Evolutionary conservation across 2,113 vertebrate species (phyloP).

Genomic region (Amphilophus citrinellus): DNA sequence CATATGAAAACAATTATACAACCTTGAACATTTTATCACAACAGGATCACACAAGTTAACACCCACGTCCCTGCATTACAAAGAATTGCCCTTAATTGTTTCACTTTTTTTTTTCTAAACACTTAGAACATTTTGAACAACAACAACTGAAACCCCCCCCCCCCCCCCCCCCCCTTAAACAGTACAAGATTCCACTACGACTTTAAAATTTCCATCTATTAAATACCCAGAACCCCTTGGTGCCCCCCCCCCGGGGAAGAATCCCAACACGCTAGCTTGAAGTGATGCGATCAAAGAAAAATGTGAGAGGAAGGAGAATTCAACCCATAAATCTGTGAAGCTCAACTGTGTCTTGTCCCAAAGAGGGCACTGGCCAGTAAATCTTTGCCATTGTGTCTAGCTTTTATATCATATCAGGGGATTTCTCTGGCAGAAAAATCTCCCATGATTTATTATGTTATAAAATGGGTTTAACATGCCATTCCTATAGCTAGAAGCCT

Average conservation of each 20-base stretch:
- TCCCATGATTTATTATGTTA: conserved; percentile 74
- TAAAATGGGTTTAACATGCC: conserved; percentile 71
- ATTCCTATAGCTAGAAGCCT: conserved; percentile 58
- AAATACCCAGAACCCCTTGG: conserved; percentile 56
- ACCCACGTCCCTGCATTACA: conserved; percentile 81
- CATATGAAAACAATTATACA: conserved; percentile 85
- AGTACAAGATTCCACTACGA: conserved; percentile 70
- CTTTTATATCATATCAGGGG: conserved; percentile 71
- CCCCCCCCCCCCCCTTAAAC: conserved; percentile 36
- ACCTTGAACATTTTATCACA: conserved; percentile 83
- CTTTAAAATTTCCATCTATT: conserved; percentile 69
- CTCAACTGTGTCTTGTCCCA: conserved; percentile 67
- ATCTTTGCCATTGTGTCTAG: conserved; percentile 69
- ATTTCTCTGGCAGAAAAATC: conserved; percentile 74
- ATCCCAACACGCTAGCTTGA: conserved; percentile 53
- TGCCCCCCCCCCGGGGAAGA: conserved; percentile 35
- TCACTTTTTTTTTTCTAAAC: conserved; percentile 49
- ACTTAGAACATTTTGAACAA: conserved; percentile 73
- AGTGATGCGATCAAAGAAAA: conserved; percentile 65
- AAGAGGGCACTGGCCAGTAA: conserved; percentile 59
- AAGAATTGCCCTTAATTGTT: conserved; percentile 79
- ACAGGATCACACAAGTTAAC: conserved; percentile 80
- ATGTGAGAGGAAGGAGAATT: conserved; percentile 47
- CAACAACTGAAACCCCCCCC: conserved; percentile 47
- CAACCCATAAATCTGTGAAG: conserved; percentile 69